These are phyloP conservation scores for Rhea pennata DNA, from an alignment of 2,113 vertebrate genomes.

Conservation along the genomic window DNA sequence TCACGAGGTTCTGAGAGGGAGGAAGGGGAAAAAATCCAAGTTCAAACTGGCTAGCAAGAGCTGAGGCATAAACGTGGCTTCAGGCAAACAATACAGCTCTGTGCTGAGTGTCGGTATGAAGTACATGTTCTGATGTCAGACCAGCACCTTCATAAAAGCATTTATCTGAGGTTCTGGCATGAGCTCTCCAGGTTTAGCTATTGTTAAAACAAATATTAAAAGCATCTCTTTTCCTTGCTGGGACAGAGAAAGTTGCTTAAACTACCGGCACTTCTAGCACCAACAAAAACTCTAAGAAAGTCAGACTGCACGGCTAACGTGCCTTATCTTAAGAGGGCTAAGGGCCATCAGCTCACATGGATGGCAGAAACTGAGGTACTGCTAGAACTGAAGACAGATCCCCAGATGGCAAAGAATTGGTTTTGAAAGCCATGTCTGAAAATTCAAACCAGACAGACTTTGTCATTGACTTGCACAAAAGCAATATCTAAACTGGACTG, in stretches of 20 bases:
- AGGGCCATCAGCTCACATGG: not conserved
- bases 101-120: not conserved
- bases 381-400: not conserved
- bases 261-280: not conserved
- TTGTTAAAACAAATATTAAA: not conserved
- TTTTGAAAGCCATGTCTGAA: not conserved
- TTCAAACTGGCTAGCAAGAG: not conserved
- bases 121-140: not conserved
- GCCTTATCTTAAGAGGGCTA: not conserved
- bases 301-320: not conserved
- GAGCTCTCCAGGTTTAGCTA: not conserved
- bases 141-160: not conserved
- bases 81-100: not conserved
- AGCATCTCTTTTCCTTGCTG: not conserved
- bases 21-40: not conserved
- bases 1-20: not conserved
- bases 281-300: not conserved
- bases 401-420: not conserved
- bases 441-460: accelerated
- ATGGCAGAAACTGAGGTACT: not conserved
- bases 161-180: not conserved
- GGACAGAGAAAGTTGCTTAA: not conserved
- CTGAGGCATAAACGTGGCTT: not conserved
- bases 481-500: not conserved
- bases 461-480: not conserved